Percentiles rank a stretch among this genome's conserved stretches.
Conservation (phyloP, 2,888 invertebrate genomes). For the Dryomyza anilis region DNA sequence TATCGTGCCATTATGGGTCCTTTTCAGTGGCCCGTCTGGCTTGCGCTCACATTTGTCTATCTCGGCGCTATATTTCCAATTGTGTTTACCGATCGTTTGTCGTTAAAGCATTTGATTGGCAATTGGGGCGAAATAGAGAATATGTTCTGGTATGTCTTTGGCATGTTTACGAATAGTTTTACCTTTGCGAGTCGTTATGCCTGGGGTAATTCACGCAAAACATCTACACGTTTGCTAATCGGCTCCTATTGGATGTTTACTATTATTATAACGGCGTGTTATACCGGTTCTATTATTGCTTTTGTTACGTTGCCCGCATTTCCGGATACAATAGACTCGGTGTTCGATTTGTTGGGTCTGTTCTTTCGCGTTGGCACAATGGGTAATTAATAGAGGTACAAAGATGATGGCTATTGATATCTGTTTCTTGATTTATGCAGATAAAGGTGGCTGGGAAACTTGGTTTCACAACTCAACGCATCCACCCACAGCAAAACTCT, state of each 20-base stretch:
- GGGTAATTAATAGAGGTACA: slow-evolving; percentile 62
- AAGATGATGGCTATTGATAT: neutral
- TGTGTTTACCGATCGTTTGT: slow-evolving; percentile 74
- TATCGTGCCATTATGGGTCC: slow-evolving; percentile 84
- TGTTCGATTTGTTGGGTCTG: slow-evolving; percentile 69
- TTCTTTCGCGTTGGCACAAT: slow-evolving; percentile 75
- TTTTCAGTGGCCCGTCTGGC: slow-evolving; percentile 82
- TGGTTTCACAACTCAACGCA: slow-evolving; percentile 77
- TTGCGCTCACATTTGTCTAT: slow-evolving; percentile 73
- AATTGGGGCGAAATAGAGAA: slow-evolving; percentile 77
- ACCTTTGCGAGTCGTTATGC: slow-evolving; percentile 72
- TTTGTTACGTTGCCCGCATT: slow-evolving; percentile 80
- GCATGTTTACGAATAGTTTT: slow-evolving; percentile 83
- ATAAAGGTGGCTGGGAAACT: slow-evolving; percentile 76
- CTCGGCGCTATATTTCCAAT: slow-evolving; percentile 76
- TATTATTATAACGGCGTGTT: slow-evolving; percentile 82
- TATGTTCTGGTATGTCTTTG: slow-evolving; percentile 88
- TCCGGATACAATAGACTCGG: slow-evolving; percentile 75
- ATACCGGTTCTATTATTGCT: slow-evolving; percentile 83
- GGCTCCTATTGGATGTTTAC: slow-evolving; percentile 86
- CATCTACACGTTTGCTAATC: slow-evolving; percentile 73
- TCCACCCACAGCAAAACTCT: slow-evolving; percentile 66
- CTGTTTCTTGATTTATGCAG: slow-evolving; percentile 53
- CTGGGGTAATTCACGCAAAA: slow-evolving; percentile 72
- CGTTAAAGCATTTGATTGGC: slow-evolving; percentile 69